Percentiles rank a stretch among this genome's conserved stretches.
phyloP scores from a whole-genome alignment of 2,888 invertebrate genomes.

The Callyntrura sp. region DNA sequence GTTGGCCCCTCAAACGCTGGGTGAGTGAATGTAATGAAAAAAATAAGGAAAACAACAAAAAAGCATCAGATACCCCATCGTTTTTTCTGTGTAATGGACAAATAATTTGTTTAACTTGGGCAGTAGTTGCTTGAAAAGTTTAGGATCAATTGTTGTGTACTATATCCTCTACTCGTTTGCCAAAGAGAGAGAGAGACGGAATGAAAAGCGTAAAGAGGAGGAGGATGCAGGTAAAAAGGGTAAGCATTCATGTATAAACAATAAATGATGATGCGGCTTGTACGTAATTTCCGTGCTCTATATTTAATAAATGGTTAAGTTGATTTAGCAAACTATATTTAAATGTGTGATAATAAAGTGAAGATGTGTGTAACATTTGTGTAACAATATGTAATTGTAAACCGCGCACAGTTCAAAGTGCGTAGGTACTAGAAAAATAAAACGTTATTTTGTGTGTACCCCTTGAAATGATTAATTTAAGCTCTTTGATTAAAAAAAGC shows the following conservation, averaged over 20 bases:
- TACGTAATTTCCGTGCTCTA: too few relatives aligned
- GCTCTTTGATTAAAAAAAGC: background rate
- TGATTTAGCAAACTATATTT: background rate
- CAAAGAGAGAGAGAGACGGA: too few relatives aligned
- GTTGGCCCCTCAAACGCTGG: constrained; percentile 65
- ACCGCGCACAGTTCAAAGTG: too few relatives aligned
- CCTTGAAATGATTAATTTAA: constrained; percentile 34
- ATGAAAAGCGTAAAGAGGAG: too few relatives aligned
- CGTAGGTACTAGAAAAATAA: too few relatives aligned
- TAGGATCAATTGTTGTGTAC: background rate
- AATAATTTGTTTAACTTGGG: too few relatives aligned
- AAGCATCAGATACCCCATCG: constrained; percentile 39
- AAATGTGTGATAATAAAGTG: background rate
- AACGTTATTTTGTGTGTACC: too few relatives aligned
- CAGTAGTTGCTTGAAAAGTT: too few relatives aligned
- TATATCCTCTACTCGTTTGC: constrained; percentile 1
- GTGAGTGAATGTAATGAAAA: background rate
- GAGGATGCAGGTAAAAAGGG: constrained; percentile 44
- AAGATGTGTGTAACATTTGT: background rate
- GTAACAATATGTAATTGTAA: background rate
- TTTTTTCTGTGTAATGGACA: constrained; percentile 5
- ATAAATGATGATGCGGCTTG: constrained; percentile 6
- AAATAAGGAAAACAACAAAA: constrained; percentile 8
- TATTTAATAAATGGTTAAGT: background rate
- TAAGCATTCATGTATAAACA: constrained; percentile 21